Base-by-base conservation (phyloP, 2,113 vertebrate genomes). In the Lagopus leucura region DNA sequence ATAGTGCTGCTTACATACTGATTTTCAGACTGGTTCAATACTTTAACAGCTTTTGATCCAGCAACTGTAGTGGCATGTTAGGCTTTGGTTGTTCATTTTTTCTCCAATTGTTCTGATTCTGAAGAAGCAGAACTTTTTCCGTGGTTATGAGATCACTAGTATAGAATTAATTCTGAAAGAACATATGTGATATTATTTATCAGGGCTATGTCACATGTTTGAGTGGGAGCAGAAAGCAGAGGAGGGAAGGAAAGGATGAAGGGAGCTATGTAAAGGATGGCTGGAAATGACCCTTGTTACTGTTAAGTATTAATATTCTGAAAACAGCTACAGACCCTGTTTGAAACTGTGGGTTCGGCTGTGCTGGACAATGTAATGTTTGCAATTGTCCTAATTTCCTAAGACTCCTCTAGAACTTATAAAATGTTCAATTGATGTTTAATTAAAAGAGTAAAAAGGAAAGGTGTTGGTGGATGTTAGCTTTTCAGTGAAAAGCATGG, bases 91-190 rank as follows among this genome's bases (percentile, higher is more conserved):
- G 18, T 75, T 90, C 3, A 13, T 32, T 60, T 75, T 48, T 6
- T 2, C 7, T 8, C 0, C 22, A 48, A 22, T 45, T 11, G 18
- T 38, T 61, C 73, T 67, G 19, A 2, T 11, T 22, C 36, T 2
- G 7, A 61, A 90, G 40, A n/a, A 82, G 16, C 30, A 86, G 40
- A 75, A 64, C 17, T 69, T 54, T 28, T 28, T 72, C 15, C 10
- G 18, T 57, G 48, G 18, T 12, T 8, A 3, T 48, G 50, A 14
- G 22, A 8, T 65, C 45, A 82, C 6, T 0, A 0, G 16, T 48
- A 40, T 64, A 48, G 61, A 24, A 61, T 69, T 16, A 11, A 4
- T 17, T 30, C 13, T 21, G 32, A 34, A 63, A 60, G 13, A 58
- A 30, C 5, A 42, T 86, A 2, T 12, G 21, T 67, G 30, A 3